Conservation (phyloP, 1,140 invertebrate species). For the Bombus cullumanus region DNA sequence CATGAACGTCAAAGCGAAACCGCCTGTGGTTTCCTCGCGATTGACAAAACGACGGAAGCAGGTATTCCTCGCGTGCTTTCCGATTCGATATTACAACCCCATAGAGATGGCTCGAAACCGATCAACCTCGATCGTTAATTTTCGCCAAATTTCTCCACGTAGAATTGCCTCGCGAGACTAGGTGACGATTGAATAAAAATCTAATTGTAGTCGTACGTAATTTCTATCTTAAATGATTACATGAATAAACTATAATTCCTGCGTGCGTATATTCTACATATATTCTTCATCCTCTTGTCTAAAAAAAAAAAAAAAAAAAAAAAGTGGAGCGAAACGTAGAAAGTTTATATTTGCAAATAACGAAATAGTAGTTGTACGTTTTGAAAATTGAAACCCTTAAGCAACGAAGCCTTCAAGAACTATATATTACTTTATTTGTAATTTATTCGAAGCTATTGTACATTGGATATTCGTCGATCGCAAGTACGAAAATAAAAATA, state of each 20-base stretch:
- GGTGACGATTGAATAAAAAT: background rate
- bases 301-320: no score
- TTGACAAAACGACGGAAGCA: background rate
- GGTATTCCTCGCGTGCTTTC: background rate
- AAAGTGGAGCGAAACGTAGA: no score
- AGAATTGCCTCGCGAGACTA: background rate
- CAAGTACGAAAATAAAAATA: no score
- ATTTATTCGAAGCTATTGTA: background rate
- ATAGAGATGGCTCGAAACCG: background rate
- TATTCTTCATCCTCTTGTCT: no score
- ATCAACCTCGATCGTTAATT: background rate
- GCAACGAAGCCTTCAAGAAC: background rate
- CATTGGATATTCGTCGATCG: background rate
- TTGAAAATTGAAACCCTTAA: background rate
- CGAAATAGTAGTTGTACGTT: background rate
- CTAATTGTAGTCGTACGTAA: background rate
- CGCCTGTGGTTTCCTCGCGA: background rate
- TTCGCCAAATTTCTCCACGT: background rate
- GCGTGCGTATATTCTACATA: background rate
- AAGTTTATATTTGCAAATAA: background rate
- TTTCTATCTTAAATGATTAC: background rate
- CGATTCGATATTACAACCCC: background rate
- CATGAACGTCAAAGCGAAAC: conserved; percentile 1
- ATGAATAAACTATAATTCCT: background rate
- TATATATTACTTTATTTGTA: background rate